Evolutionary conservation across 2,113 vertebrate genomes (phyloP), one percentile per base, ranked within the genome.

Genomic region (Poeciliopsis turrubarensis): DNA sequence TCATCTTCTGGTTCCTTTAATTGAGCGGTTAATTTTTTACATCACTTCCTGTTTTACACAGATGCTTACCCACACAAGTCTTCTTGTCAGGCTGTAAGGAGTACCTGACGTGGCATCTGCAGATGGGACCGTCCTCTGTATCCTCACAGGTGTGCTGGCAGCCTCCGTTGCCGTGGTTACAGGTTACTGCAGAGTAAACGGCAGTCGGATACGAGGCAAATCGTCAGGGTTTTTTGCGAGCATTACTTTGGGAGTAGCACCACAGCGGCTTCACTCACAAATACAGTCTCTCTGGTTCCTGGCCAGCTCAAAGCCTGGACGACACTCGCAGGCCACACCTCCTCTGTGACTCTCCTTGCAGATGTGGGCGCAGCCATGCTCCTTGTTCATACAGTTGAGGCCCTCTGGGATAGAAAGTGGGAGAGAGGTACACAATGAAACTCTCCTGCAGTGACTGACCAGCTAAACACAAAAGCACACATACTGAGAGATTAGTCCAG

Each of bases 311-410:
- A 99, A 99, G 62, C 98, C 98, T 22, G 97, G 98, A 75, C 98
- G 95, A 89, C 98, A 99, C 89, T 98, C 97, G 14, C 97, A 99
- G 78, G 96, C 95, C 44, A 96, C 95, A 27, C 96, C 96, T 72
- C 96, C 98, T 90, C 95, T 96, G 10, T 97, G 96, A 0, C 95
- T 95, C 93, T 99, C 97, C 91, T 96, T 97, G 94, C 98, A 99
- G 95, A 99, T 97, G 94, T 98, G 97, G 74, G 95, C 95, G 81
- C 98, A 99, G 89, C 98, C 96, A 0, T 99, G 98, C 61, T 98
- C 96, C 93, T 97, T 98, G 90, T 99, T 99, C 98, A 99, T 99
- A 90, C 98, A 99, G 95, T 95, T 99, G 94, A 98, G 94, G 76
- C 97, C 97, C 95, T 98, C 98, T 99, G 96, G 76, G 94, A 89